These are phyloP conservation scores for Mycalesis mineus DNA, from an alignment of 2,888 invertebrate species.

Conservation along the genomic window DNA sequence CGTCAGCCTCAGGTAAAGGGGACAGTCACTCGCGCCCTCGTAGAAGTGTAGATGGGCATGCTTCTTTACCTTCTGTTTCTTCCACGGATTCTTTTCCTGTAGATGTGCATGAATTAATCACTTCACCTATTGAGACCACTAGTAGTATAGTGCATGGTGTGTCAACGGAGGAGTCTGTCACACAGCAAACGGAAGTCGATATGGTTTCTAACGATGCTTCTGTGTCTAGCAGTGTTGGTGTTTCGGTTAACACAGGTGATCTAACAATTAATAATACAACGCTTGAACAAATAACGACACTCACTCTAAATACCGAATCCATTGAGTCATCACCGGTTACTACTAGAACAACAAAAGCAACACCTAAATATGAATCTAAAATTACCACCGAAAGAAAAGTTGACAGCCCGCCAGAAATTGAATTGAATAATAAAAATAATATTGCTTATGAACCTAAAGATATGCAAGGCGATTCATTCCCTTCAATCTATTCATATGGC, in stretches of 20 bases:
- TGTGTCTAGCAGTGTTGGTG: slow-evolving; percentile 49
- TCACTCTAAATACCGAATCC: slow-evolving; percentile 22
- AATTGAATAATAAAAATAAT: slow-evolving; percentile 31
- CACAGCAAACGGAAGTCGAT: slow-evolving; percentile 40
- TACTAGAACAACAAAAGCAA: slow-evolving; percentile 12
- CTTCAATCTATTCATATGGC: slow-evolving; percentile 63
- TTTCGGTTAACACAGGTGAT: slow-evolving; percentile 50
- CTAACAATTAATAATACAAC: slow-evolving; percentile 48
- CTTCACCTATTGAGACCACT: slow-evolving; percentile 61
- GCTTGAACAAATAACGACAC: slow-evolving; percentile 28
- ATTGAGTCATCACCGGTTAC: slow-evolving; percentile 22
- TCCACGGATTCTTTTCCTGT: slow-evolving; percentile 64
- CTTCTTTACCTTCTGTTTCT: slow-evolving; percentile 64
- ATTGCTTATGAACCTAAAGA: slow-evolving; percentile 63
- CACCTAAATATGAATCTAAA: slow-evolving; percentile 23
- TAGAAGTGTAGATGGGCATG: slow-evolving; percentile 84
- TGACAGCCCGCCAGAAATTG: slow-evolving; percentile 42
- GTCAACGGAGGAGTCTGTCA: slow-evolving; percentile 39
- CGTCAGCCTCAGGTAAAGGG: slow-evolving; percentile 75
- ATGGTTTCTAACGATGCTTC: slow-evolving; percentile 51
- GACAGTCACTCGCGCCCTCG: slow-evolving; percentile 80
- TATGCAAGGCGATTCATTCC: slow-evolving; percentile 66
- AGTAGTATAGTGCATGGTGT: slow-evolving; percentile 74
- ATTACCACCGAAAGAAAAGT: slow-evolving; percentile 32
- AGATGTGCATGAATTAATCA: slow-evolving; percentile 73